Evolutionary conservation across 2,888 invertebrate species (phyloP), one percentile per base, ranked within the genome.

Genomic region (Dione juno): DNA sequence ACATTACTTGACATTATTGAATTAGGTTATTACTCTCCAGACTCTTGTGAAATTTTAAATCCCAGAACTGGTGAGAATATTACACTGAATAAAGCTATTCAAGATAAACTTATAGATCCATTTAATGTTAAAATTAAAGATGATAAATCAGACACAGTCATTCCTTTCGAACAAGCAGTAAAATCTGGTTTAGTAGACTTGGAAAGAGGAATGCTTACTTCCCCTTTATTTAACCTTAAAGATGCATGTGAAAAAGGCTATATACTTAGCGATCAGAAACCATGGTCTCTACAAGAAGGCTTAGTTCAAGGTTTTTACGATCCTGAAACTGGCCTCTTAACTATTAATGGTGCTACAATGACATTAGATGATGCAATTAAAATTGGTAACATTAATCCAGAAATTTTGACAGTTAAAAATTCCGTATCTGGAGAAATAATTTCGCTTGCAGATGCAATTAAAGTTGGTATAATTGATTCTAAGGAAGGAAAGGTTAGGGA

Each of bases 281-380:
- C 97, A 0, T 95, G 96, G 94, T 96, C 97, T 0, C 88, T 98
- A 71, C 97, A 97, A 84, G 97, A 97, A 90, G 96, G 97, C 14
- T 88, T 98, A 67, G 95, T 97, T 37, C 96, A 97, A 85, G 96
- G 96, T 73, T 94, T 96, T 52, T 98, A 97, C 83, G 95, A 97
- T 81, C 94, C 96, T 5, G 94, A 94, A 75, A 95, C 96, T 3
- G 97, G 97, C 0, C 94, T 95, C 66, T 95, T 97, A 73, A 94
- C 94, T 6, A 95, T 97, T 70, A 96, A 96, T 74, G 95, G 95
- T 35, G 94, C 95, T 64, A 94, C 94, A 66, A 93, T 97, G 78
- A 96, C 96, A 14, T 87, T 97, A 14, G 95, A 96, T 72, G 95
- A 96, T 75, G 96, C 97, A 2, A 96, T 97, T 63, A 93, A 95